A percentile compares a stretch with the other conserved stretches of the same genome.
phyloP scores from a whole-genome alignment of 2,113 vertebrate species.

The Gasterosteus nipponicus region DNA sequence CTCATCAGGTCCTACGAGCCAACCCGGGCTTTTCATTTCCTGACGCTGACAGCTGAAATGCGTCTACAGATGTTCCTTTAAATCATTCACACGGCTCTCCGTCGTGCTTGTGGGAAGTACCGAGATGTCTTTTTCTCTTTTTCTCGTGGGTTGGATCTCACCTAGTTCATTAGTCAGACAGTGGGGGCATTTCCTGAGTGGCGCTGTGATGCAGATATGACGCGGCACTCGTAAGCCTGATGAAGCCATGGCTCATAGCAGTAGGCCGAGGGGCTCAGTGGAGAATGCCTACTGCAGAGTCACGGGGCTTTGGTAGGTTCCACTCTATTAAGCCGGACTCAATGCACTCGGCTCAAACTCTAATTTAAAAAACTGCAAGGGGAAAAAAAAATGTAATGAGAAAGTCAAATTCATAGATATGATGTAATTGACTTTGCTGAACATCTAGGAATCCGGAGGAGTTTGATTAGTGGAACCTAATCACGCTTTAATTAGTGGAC shows the following conservation, averaged over 20 bases:
- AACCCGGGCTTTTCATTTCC: slow-evolving; percentile 73
- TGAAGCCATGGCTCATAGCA: slow-evolving; percentile 74
- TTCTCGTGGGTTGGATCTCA: slow-evolving; percentile 45
- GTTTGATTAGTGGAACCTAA: slow-evolving; percentile 81
- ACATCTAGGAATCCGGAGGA: slow-evolving; percentile 76
- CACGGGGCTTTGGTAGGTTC: slow-evolving; percentile 80
- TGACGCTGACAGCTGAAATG: slow-evolving; percentile 75
- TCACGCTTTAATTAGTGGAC: slow-evolving; percentile 80
- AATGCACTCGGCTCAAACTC: slow-evolving; percentile 67
- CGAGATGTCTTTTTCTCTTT: slow-evolving; percentile 39
- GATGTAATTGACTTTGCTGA: slow-evolving; percentile 82
- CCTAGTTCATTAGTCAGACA: slow-evolving; percentile 74
- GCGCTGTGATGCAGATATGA: slow-evolving; percentile 74
- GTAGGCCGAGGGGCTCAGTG: slow-evolving; percentile 71
- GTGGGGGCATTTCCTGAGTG: slow-evolving; percentile 50
- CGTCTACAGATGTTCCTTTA: slow-evolving; percentile 74
- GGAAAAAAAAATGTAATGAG: slow-evolving; percentile 75
- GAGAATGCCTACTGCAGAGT: slow-evolving; percentile 76
- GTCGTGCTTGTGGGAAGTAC: slow-evolving; percentile 42
- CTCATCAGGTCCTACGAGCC: slow-evolving; percentile 67
- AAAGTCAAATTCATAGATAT: slow-evolving; percentile 83
- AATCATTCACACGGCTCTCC: slow-evolving; percentile 76
- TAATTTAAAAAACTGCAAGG: slow-evolving; percentile 79
- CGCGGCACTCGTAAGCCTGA: slow-evolving; percentile 74
- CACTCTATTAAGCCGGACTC: slow-evolving; percentile 82